Percentiles rank a stretch among this genome's conserved stretches.
These are phyloP conservation scores for Orestias chungarensis DNA, from an alignment of 2,797 vertebrate genomes.

Conservation along the genomic window DNA sequence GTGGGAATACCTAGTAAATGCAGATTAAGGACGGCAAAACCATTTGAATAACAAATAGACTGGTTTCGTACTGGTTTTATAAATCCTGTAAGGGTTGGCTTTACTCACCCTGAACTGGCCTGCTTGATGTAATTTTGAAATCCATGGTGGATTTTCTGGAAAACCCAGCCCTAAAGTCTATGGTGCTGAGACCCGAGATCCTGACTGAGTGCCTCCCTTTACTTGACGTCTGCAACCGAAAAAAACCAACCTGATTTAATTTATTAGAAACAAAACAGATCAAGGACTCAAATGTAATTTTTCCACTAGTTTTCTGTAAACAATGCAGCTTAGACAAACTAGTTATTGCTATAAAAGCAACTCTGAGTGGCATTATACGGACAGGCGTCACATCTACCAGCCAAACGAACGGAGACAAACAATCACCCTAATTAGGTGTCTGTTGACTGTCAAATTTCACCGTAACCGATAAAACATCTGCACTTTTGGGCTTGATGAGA, in stretches of 20 bases:
- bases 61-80: background rate
- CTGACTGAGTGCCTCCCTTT: constrained; percentile 93
- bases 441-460: constrained; percentile 36
- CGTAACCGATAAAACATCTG: constrained; percentile 51
- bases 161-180: constrained; percentile 96
- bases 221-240: constrained; percentile 85
- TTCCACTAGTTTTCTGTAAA: background rate
- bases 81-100: constrained; percentile 17
- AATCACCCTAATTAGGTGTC: constrained; percentile 22
- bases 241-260: background rate
- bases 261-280: background rate
- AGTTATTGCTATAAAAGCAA: constrained; percentile 26
- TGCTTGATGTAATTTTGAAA: constrained; percentile 89
- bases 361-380: constrained; percentile 42
- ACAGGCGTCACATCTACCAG: constrained; percentile 21
- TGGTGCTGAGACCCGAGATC: constrained; percentile 94
- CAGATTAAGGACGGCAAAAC: background rate
- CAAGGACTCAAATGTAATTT: background rate
- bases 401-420: constrained; percentile 52
- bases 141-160: constrained; percentile 90
- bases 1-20: constrained; percentile 88
- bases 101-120: constrained; percentile 91
- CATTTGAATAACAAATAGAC: background rate
- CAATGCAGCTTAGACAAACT: background rate
- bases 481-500: constrained; percentile 64